Percentiles rank a stretch among this genome's conserved stretches.
Evolutionary conservation across 2,888 invertebrate genomes (phyloP).

Genomic region (Pristionchus fissidentatus): DNA sequence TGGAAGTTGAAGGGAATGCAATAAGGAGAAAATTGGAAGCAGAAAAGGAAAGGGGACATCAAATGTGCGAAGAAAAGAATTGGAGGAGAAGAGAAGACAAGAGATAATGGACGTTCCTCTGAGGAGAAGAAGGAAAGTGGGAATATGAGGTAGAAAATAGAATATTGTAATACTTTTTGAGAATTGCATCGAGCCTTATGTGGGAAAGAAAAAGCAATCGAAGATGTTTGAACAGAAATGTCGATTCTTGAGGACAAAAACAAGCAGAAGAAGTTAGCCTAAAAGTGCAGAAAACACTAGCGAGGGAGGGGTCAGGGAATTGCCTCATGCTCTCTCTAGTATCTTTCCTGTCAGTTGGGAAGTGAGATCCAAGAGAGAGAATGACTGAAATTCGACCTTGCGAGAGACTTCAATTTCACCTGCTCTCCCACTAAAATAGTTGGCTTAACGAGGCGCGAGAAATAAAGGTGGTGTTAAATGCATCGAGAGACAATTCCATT

Average conservation of each 20-base stretch:
- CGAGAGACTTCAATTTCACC: slow-evolving; percentile 13
- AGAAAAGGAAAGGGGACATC: too few relatives aligned
- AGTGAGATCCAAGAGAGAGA: neutral
- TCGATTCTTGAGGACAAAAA: neutral
- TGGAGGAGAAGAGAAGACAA: too few relatives aligned
- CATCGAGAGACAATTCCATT: too few relatives aligned
- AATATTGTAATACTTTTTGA: too few relatives aligned
- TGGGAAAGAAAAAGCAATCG: neutral
- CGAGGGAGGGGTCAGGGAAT: neutral
- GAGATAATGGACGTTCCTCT: too few relatives aligned
- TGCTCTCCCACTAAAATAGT: neutral
- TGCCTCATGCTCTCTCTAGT: too few relatives aligned
- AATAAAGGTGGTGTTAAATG: too few relatives aligned
- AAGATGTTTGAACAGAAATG: neutral
- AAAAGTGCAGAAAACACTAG: neutral
- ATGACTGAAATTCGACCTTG: slow-evolving; percentile 30
- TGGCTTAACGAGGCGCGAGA: neutral
- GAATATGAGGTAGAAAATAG: too few relatives aligned
- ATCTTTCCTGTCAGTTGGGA: neutral
- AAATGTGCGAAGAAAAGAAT: too few relatives aligned
- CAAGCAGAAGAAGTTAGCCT: neutral
- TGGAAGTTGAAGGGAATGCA: too few relatives aligned
- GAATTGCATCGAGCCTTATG: neutral
- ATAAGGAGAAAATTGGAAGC: too few relatives aligned
- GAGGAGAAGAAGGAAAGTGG: too few relatives aligned